These are phyloP conservation scores for Mylabris phalerata DNA, from an alignment of 1,140 invertebrate genomes.

Conservation along the genomic window DNA sequence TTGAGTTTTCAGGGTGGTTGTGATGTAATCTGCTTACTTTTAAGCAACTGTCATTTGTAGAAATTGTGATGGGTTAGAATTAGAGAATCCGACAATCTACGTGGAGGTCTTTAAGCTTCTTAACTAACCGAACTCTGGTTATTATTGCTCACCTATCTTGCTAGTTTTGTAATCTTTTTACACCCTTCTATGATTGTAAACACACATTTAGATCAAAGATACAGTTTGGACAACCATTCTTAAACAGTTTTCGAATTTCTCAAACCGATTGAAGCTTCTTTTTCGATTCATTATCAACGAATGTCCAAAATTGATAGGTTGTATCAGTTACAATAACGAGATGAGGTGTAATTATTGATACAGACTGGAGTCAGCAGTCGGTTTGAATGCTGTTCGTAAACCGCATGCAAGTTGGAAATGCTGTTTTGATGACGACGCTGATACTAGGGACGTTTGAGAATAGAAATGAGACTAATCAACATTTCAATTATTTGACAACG, in stretches of 20 bases:
- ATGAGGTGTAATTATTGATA: constrained; percentile 16
- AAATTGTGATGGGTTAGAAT: constrained; percentile 5
- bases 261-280: not conserved
- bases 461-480: constrained; percentile 12
- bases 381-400: constrained; percentile 10
- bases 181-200: not conserved
- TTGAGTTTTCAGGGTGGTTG: too few species aligned
- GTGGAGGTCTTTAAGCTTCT: constrained; percentile 8
- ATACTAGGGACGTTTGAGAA: constrained; percentile 4
- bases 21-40: too few species aligned
- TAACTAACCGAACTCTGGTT: constrained; percentile 1
- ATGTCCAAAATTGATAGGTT: not conserved
- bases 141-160: constrained; percentile 4
- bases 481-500: too few species aligned
- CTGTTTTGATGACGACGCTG: constrained; percentile 5
- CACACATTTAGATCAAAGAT: not conserved
- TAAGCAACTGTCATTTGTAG: not conserved
- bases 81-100: not conserved
- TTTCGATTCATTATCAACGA: not conserved
- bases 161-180: constrained; percentile 7
- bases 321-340: not conserved
- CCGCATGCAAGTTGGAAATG: constrained; percentile 5
- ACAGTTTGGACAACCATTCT: constrained; percentile 5
- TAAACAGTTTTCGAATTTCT: constrained; percentile 4
- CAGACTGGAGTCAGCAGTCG: constrained; percentile 9